A percentile compares a stretch with the other conserved stretches of the same genome.
phyloP scores from a whole-genome alignment of 2,113 vertebrate species.

The Neoarius graeffei region DNA sequence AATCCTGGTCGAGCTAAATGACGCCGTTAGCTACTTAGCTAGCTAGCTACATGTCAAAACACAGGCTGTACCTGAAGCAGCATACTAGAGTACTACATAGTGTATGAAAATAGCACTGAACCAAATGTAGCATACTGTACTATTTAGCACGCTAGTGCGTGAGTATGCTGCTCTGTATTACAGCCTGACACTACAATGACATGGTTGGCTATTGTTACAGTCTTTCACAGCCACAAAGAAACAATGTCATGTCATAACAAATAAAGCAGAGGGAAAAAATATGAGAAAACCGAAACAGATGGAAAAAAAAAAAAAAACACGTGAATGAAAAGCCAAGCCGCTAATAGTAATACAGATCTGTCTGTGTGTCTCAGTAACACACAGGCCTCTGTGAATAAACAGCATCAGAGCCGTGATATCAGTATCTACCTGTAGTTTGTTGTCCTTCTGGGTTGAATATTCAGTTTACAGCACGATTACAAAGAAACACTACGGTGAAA shows the following conservation, averaged over 20 bases:
- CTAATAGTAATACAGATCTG: background rate
- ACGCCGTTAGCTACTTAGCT: background rate
- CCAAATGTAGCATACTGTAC: background rate
- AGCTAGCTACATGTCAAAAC: background rate
- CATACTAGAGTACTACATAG: background rate
- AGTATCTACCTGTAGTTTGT: slow-evolving; percentile 2
- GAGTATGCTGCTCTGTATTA: background rate
- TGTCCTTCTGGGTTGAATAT: background rate
- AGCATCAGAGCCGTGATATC: background rate
- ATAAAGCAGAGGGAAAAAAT: background rate
- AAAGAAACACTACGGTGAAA: background rate
- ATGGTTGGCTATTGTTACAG: background rate
- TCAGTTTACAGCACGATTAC: background rate
- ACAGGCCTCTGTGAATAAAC: background rate
- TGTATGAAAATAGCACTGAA: too few species aligned
- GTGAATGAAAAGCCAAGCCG: background rate
- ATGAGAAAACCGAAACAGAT: background rate
- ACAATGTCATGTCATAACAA: background rate
- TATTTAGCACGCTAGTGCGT: background rate
- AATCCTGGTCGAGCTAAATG: background rate
- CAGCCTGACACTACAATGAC: background rate
- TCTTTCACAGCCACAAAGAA: background rate
- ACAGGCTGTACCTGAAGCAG: background rate
- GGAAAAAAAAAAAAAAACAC: too few species aligned
- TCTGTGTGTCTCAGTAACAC: background rate